Evolutionary conservation across 2,113 vertebrate species (phyloP).

Genomic region (Nothocercus nigrocapillus): DNA sequence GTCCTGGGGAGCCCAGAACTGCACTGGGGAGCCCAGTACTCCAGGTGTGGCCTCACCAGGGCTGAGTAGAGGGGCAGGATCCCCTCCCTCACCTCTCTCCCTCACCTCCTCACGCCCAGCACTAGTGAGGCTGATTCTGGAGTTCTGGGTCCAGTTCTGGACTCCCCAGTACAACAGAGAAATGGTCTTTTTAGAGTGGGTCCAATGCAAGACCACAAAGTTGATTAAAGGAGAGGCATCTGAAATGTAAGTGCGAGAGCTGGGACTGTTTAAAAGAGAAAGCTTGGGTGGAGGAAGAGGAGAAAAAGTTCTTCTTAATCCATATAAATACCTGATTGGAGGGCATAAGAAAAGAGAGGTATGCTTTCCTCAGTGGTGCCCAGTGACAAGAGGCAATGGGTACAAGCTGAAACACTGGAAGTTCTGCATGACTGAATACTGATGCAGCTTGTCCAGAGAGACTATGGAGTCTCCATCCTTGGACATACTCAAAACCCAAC

Average conservation of each 20-base stretch:
- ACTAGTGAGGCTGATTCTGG: not conserved
- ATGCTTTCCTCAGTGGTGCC: not conserved
- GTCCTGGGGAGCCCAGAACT: too few species aligned
- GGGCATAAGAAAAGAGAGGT: not conserved
- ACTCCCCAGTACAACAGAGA: not conserved
- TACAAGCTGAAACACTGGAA: too few species aligned
- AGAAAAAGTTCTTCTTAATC: not conserved
- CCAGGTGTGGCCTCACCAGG: too few species aligned
- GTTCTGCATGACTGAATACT: not conserved
- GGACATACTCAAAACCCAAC: not conserved
- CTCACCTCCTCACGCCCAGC: not conserved
- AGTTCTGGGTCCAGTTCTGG: not conserved
- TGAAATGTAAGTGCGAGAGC: not conserved
- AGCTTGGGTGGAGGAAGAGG: too few species aligned
- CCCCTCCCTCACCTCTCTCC: too few species aligned
- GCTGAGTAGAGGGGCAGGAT: too few species aligned
- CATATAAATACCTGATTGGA: not conserved
- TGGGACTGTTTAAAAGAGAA: not conserved
- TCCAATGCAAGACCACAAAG: not conserved
- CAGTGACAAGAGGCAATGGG: not conserved
- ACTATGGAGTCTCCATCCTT: not conserved
- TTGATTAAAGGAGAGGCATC: not conserved
- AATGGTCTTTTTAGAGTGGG: not conserved
- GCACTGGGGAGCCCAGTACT: too few species aligned
- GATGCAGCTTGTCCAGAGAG: not conserved